Evolutionary conservation across 2,888 invertebrate species (phyloP), one percentile per base, ranked within the genome.

Genomic region (Rotaria socialis): DNA sequence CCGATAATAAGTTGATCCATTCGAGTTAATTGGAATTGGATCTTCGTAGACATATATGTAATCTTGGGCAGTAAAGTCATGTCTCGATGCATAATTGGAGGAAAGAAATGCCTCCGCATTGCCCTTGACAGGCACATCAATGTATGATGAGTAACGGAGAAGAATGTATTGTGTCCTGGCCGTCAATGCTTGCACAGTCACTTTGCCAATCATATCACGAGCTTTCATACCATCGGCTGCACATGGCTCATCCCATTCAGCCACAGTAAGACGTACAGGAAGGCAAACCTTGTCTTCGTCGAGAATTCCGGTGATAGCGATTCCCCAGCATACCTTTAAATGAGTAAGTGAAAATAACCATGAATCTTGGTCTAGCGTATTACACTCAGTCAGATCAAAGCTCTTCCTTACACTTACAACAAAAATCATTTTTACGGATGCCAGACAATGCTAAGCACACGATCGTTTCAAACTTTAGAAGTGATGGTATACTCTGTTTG

Each of bases 321-420:
- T 58, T 58, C 58, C 58, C 58, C 58, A 58, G 58, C 58, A 58
- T 58, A 58, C 58, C 58, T 58, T 58, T 58, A n/a, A 58, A 58
- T 58, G 58, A 58, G 8, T 58, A 58, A 58, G 24, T 6, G 58
- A 58, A 58, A 58, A 58, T 58, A 58, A 58, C 10, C 58, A n/a
- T 8, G 24, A 7, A 58, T 24, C 58, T n/a, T 5, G 24, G 58
- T n/a, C n/a, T 58, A 58, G 58, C 16, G 58, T 58, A n/a, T 58
- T n/a, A 58, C 58, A 22, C 58, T n/a, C n/a, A n/a, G n/a, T 58
- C n/a, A 58, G 58, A 58, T 8, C 8, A n/a, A 58, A 58, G 58
- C n/a, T 16, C n/a, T 58, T n/a, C 24, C 58, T 58, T 58, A 24
- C 24, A 7, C n/a, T 58, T 3, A 58, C n/a, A 58, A 58, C 58